Base-by-base conservation (phyloP, 2,113 vertebrate species). In the Astur gentilis region DNA sequence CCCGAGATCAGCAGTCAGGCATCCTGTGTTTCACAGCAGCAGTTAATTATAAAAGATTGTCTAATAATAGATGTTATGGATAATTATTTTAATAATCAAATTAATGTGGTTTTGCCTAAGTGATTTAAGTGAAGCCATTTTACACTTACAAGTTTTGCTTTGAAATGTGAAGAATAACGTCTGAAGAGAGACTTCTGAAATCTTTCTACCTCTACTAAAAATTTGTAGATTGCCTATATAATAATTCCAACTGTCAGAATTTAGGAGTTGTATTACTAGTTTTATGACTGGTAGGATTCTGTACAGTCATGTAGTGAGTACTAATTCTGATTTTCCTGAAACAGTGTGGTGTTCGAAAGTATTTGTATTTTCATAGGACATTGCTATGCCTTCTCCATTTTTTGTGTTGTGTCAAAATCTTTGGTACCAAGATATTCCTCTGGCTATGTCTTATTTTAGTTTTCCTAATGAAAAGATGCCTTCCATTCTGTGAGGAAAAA, bases 21-120 rank as follows among this genome's bases (percentile, higher is more conserved):
- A 42, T 55, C 42, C 26, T 36, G 6, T 45, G 13, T 91, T 87
- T 96, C 34, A 8, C 8, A 81, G 27, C 20, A 81, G 60, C 31
- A n/a, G 10, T 58, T 64, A 42, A 58, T 45, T 52, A 16, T 25
- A 19, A 29, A 44, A 21, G 2, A 13, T 14, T 42, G 8, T 5
- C 9, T 82, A 58, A 26, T 50, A 77, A n/a, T 40, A 31, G 4
- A 7, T 61, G 7, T 9, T 11, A 5, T 20, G 1, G n/a, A 11
- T 50, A 25, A 8, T 55, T 87, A 15, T 49, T 91, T 62, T 89
- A 4, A 18, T 77, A 32, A 36, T 64, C 1, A 4, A 42, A 71
- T 60, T 6, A 42, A 11, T 72, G 16, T 0, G 0, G 13, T 70
- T 88, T 60, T 45, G 7, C 6, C 0, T 16, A 7, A 4, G 17